A percentile compares a stretch with the other conserved stretches of the same genome.
These are phyloP conservation scores for Triplophysa dalaica DNA, from an alignment of 2,113 vertebrate species.

Conservation along the genomic window DNA sequence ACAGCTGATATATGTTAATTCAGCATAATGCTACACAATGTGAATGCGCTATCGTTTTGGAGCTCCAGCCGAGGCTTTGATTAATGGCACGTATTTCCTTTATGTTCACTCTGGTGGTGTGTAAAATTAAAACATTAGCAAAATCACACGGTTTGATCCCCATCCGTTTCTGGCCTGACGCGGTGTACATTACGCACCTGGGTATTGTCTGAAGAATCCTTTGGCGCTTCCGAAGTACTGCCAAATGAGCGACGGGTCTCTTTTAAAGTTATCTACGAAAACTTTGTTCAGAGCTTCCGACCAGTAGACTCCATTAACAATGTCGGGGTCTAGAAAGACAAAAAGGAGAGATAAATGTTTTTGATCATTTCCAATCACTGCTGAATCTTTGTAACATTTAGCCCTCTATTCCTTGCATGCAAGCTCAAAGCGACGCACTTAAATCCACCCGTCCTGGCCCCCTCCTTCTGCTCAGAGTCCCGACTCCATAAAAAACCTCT, in stretches of 20 bases:
- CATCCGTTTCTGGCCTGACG: slow-evolving; percentile 54
- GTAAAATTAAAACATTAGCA: slow-evolving; percentile 77
- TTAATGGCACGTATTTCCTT: slow-evolving; percentile 66
- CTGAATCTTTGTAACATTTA: slow-evolving; percentile 58
- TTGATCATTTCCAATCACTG: slow-evolving; percentile 45
- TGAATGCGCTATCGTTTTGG: background rate
- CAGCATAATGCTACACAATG: background rate
- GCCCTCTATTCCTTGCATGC: slow-evolving; percentile 54
- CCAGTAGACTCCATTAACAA: slow-evolving; percentile 97
- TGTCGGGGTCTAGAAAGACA: slow-evolving; percentile 83
- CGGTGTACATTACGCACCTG: slow-evolving; percentile 77
- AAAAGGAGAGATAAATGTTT: too few relatives aligned
- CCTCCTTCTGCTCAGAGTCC: slow-evolving; percentile 46
- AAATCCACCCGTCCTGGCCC: slow-evolving; percentile 53
- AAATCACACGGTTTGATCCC: slow-evolving; percentile 65
- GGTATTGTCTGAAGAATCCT: slow-evolving; percentile 97
- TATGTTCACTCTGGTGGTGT: slow-evolving; percentile 73
- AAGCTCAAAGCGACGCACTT: slow-evolving; percentile 56
- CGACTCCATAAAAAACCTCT: slow-evolving; percentile 40
- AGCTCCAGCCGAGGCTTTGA: slow-evolving; percentile 61
- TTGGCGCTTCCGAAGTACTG: slow-evolving; percentile 98
- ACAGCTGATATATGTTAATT: slow-evolving; percentile 19
- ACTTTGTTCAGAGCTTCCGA: slow-evolving; percentile 97
- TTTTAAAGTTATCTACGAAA: slow-evolving; percentile 96
- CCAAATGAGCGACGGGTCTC: slow-evolving; percentile 95